phyloP scores from a whole-genome alignment of 2,888 invertebrate species.

The Cremastinae sp. region DNA sequence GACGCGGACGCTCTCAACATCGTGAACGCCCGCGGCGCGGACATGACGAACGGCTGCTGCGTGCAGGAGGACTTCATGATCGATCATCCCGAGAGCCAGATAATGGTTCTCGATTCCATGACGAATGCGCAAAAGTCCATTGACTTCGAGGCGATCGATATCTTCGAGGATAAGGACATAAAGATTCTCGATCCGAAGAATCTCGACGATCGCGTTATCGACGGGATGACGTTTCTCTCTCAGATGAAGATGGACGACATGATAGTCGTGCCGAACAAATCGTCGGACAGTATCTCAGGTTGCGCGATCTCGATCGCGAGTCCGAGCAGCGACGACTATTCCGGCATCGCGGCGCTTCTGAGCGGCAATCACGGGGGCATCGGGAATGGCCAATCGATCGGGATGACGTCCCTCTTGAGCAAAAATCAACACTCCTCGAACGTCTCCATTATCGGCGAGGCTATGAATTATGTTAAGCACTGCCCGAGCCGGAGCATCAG shows the following conservation, averaged over 20 bases:
- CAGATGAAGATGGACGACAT: slow-evolving; percentile 76
- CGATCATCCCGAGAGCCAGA: slow-evolving; percentile 69
- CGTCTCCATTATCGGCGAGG: slow-evolving; percentile 68
- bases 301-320: slow-evolving; percentile 45
- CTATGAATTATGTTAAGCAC: slow-evolving; percentile 70
- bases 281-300: slow-evolving; percentile 30
- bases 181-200: slow-evolving; percentile 73
- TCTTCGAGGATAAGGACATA: slow-evolving; percentile 76
- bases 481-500: slow-evolving; percentile 58
- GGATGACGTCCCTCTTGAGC: slow-evolving; percentile 62
- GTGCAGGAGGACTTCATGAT: slow-evolving; percentile 56
- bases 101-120: slow-evolving; percentile 74
- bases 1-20: slow-evolving; percentile 76
- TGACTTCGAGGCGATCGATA: slow-evolving; percentile 68
- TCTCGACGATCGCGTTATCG: slow-evolving; percentile 73
- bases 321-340: slow-evolving; percentile 61
- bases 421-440: slow-evolving; percentile 63
- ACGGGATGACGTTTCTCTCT: slow-evolving; percentile 73
- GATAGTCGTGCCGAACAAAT: slow-evolving; percentile 66
- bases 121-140: slow-evolving; percentile 51
- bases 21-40: slow-evolving; percentile 64
- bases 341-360: slow-evolving; percentile 65
- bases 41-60: slow-evolving; percentile 15
- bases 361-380: slow-evolving; percentile 43
- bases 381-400: slow-evolving; percentile 36